These are phyloP conservation scores for Desmodus rotundus DNA, from an alignment of 2,113 vertebrate genomes.

Conservation along the genomic window DNA sequence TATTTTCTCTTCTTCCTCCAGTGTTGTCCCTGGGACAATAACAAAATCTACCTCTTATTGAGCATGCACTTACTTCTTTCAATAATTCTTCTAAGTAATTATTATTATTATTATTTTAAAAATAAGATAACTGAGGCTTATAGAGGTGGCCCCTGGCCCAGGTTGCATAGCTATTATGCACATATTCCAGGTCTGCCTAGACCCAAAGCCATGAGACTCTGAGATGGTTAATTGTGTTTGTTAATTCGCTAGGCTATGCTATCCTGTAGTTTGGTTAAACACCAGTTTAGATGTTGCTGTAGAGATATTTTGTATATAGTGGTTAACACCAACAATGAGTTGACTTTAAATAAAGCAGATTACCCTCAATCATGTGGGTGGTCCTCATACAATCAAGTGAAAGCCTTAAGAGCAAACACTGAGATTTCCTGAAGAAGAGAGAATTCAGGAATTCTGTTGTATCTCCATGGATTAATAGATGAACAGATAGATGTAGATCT, in stretches of 20 bases:
- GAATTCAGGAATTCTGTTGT: neutral
- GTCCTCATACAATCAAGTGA: neutral
- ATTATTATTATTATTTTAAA: neutral
- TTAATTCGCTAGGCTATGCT: neutral
- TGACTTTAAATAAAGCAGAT: neutral
- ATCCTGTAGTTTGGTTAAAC: neutral
- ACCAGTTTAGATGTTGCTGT: neutral
- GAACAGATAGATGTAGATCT: neutral
- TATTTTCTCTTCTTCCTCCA: neutral
- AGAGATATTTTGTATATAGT: neutral
- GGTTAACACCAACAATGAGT: neutral
- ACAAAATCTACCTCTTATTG: fast-evolving
- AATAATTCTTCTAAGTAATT: neutral
- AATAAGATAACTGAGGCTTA: neutral
- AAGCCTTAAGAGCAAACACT: neutral
- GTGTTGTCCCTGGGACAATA: fast-evolving
- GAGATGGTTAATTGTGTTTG: too few species aligned
- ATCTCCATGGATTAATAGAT: neutral
- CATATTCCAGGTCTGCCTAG: neutral
- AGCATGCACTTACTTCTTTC: neutral
- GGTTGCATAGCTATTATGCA: fast-evolving
- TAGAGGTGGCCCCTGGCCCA: neutral
- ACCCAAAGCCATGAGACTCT: neutral
- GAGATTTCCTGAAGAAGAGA: neutral
- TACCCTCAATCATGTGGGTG: neutral